Evolutionary conservation across 2,797 vertebrate genomes (phyloP), one percentile per base, ranked within the genome.

Genomic region (Pelobates cultripes): DNA sequence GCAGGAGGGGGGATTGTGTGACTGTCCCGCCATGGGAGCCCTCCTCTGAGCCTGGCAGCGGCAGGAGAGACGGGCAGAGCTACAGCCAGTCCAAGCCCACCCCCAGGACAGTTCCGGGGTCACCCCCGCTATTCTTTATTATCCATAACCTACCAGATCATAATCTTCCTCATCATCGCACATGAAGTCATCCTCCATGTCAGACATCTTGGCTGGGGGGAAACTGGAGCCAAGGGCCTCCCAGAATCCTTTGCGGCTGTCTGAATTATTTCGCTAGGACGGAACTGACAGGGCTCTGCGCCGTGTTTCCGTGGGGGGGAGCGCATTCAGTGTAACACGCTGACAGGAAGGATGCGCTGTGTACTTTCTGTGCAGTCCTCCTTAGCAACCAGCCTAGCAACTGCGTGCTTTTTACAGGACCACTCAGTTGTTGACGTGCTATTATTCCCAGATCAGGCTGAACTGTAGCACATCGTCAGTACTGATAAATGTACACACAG

Each of bases 121-220:
- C 14, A 17, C 15, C 55, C 3, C 1, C 57, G 3, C 55, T 45
- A 55, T 28, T 70, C 55, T 67, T 9, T n/a, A 17, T 66, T 40
- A 81, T 42, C 3, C 64, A 7, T 7, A 12, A 82, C 93, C 89
- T 94, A 99, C 98, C 97, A 99, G 92, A 92, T 99, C 97, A 87
- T 99, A 99, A 92, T 99, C 98, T 87, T 99, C 97, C 87, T 99
- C 98, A 91, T 99, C 97, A 79, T 99, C 97, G 94, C 98, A 99
- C 97, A 99, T 99, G 92, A 99, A 99, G 93, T 99, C 98, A 93
- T 99, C 97, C 89, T 99, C 98, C 97, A 99, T 99, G 95, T 99
- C 98, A 92, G 97, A 99, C 97, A 99, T 99, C 88, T 97, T 96
- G 94, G 90, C 89, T 87, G 88, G 90, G 28, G n/a, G 28, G 72